phyloP scores from a whole-genome alignment of 2,797 vertebrate species.

The Betta splendens region DNA sequence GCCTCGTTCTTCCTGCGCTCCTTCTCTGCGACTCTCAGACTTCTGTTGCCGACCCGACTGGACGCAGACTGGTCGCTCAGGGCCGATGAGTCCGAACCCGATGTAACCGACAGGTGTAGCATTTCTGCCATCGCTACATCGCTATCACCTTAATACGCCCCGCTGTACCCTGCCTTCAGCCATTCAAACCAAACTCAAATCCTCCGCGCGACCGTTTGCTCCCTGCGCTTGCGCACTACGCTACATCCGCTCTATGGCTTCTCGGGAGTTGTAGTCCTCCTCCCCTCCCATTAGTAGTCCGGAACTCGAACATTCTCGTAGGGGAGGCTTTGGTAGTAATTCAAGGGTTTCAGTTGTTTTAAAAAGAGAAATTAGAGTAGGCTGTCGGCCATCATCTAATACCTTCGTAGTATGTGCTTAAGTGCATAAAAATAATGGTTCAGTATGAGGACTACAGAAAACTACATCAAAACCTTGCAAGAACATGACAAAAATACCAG shows the following conservation, averaged over 20 bases:
- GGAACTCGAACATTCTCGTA: conserved; percentile 10
- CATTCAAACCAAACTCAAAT: conserved; percentile 80
- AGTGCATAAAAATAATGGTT: no score
- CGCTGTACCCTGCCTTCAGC: not conserved
- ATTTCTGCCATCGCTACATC: conserved; percentile 77
- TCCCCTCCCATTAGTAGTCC: no score
- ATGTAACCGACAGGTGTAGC: conserved; percentile 30
- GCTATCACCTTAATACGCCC: conserved; percentile 27
- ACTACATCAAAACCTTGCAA: no score
- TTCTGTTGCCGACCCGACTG: conserved; percentile 61
- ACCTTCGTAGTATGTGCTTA: no score
- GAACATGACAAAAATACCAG: no score
- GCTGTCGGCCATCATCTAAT: no score
- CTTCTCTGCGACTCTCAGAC: conserved; percentile 74
- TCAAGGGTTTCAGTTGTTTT: no score
- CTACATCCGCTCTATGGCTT: conserved; percentile 1
- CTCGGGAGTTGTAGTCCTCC: conserved; percentile 58
- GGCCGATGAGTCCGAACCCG: conserved; percentile 40
- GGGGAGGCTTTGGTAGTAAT: no score
- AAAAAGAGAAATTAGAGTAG: no score
- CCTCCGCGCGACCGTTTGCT: conserved; percentile 81
- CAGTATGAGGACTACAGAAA: no score
- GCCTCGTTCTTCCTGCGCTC: conserved; percentile 69
- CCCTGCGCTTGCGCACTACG: conserved; percentile 75
- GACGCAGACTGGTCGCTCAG: conserved; percentile 42